phyloP scores from a whole-genome alignment of 1,140 invertebrate genomes.

The Drosophila seguyi region DNA sequence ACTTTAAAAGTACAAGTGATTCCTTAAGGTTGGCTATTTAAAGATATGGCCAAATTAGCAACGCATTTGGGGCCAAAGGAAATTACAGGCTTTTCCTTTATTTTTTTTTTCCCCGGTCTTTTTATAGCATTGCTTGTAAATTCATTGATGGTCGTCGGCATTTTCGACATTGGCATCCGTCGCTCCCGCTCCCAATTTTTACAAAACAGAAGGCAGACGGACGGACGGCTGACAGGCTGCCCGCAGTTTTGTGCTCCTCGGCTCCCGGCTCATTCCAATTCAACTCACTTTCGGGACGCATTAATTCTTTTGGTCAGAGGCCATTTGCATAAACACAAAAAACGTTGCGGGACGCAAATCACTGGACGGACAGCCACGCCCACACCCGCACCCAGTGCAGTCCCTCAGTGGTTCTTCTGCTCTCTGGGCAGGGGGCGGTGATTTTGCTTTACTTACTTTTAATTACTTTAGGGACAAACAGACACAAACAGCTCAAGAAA shows the following conservation, averaged over 20 bases:
- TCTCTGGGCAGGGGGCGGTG: constrained; percentile 7
- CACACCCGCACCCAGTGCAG: constrained; percentile 1
- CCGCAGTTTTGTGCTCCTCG: constrained; percentile 17
- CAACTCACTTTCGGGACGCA: constrained; percentile 71
- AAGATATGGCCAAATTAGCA: constrained; percentile 48
- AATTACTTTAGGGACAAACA: constrained; percentile 80
- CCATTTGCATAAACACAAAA: constrained; percentile 76
- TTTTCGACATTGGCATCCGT: constrained; percentile 27
- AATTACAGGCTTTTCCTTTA: constrained; percentile 38
- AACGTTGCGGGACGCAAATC: constrained; percentile 57
- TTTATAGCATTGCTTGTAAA: constrained; percentile 60
- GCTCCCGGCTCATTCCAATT: constrained; percentile 65
- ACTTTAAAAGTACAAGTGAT: constrained; percentile 4
- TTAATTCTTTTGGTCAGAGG: constrained; percentile 75
- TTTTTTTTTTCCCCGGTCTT: constrained; percentile 1
- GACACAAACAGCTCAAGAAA: constrained; percentile 45
- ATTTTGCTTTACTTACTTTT: constrained; percentile 78
- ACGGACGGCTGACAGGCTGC: constrained; percentile 11
- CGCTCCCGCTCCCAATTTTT: constrained; percentile 7
- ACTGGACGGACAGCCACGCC: constrained; percentile 35
- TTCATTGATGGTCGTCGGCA: constrained; percentile 41
- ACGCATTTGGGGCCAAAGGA: constrained; percentile 30
- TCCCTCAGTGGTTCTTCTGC: neutral
- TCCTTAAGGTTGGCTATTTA: constrained; percentile 23
- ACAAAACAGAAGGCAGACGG: constrained; percentile 9